Base-by-base conservation (phyloP, 1,140 invertebrate genomes). In the Aphaenogaster floridana region DNA sequence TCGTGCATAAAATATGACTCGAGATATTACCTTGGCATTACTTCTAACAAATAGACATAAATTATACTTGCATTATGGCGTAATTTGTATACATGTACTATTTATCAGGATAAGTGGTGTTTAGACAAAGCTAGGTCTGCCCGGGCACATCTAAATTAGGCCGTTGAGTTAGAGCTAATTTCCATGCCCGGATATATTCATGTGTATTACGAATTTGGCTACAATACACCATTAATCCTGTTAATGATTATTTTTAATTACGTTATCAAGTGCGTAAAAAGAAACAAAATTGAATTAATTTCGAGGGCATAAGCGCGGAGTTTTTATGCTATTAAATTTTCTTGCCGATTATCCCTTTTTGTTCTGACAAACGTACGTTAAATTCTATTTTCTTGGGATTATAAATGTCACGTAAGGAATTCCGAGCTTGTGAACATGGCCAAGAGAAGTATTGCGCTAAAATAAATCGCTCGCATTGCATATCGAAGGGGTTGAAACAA, bases 121-220 rank as follows among this genome's bases (percentile, higher is more conserved):
- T 83, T 61, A 45, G 54, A 48, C 17, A 34, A 48, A 69, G 42
- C 21, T 72, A 83, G n/a, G 39, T 34, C 36, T 36, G 21, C 28
- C 68, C 17, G 63, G 42, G 28, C 6, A 9, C 28, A 72, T 21
- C 42, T 84, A 84, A 72, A 83, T 72, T 84, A 84, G 28, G 42
- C 54, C 54, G 21, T 11, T 48, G 21, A 13, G 17, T 28, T 83
- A 74, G 21, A 13, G 17, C 39, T 83, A 83, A 83, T 72, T 45
- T 72, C 64, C 54, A 61, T 61, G 42, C 15, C 34, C 17, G 39
- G 17, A 52, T 68, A n/a, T 15, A 48, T 59, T n/a, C 2, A 5
- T 28, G 2, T 45, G 0, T 28, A 11, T n/a, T 6, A 28, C 15
- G 7, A 68, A n/a, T 72, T 48, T 11, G 0, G 15, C 15, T 45